Evolutionary conservation across 2,888 invertebrate species (phyloP), one percentile per base, ranked within the genome.

Genomic region (Cryptocheilus praepositus): DNA sequence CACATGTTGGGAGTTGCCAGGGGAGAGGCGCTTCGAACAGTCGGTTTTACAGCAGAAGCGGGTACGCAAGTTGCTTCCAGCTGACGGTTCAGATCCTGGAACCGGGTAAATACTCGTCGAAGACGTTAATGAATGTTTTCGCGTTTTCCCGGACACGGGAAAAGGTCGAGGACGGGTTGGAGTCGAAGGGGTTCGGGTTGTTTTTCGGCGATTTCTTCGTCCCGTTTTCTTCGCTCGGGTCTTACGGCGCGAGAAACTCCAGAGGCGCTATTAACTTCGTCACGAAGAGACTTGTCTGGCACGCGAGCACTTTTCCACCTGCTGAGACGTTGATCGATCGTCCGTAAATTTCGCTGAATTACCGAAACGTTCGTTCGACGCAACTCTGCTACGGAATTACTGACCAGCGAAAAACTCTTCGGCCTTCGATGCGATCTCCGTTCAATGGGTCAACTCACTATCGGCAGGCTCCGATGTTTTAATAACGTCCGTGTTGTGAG

Each of bases 241-340:
- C 54, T 54, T 64, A 19, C 46, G 16, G 7, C 7, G 36, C 36
- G 36, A 11, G 36, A 36, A 36, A 36, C 36, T 36, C 36, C 36
- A 11, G 19, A 51, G 56, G 61, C 70, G 70, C 79, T 70, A 79
- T 80, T 75, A 81, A 77, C 77, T 75, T 74, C 70, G 74, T 81
- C 77, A 69, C 81, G 79, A 70, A 66, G 63, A 71, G 70, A 71
- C 67, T 64, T 22, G 60, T 43, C 60, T 19, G 74, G 67, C 74
- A 74, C 75, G 77, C 77, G 76, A 79, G 60, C 73, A 67, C 61
- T 73, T 76, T 77, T 72, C 77, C 73, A 61, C 52, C 63, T 52
- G 63, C 64, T 64, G 16, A 66, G 73, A 79, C 79, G 74, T 77
- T 80, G 80, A 80, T 80, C 73, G 80, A 80, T 80, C 75, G 76